Evolutionary conservation across 1,140 invertebrate genomes (phyloP).

Genomic region (Battus philenor): DNA sequence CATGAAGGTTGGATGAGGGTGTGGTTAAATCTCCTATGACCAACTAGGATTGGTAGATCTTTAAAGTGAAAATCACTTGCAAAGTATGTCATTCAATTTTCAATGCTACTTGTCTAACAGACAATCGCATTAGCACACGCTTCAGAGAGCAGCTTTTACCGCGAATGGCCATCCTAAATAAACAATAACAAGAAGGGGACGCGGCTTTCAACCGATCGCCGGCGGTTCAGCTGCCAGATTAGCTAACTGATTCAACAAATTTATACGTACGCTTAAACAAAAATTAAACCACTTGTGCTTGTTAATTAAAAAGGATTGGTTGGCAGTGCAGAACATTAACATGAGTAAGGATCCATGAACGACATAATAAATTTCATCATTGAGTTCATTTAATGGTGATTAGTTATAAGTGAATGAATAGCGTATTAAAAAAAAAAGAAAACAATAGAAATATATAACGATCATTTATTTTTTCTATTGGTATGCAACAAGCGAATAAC

Average conservation of each 20-base stretch:
- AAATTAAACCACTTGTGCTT: slow-evolving; percentile 5
- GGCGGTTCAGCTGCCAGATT: slow-evolving; percentile 72
- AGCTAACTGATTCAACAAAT: slow-evolving; percentile 50
- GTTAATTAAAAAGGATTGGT: too few species aligned
- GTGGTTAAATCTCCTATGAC: too few species aligned
- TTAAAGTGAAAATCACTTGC: slow-evolving; percentile 6
- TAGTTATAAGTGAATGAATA: too few species aligned
- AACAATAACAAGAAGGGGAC: slow-evolving; percentile 69
- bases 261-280: slow-evolving; percentile 5
- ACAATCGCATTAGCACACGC: slow-evolving; percentile 69
- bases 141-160: slow-evolving; percentile 65
- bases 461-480: too few species aligned
- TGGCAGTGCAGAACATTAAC: too few species aligned
- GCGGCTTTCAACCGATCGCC: slow-evolving; percentile 68
- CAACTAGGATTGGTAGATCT: slow-evolving; percentile 2
- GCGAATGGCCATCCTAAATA: slow-evolving; percentile 70
- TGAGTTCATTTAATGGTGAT: too few species aligned
- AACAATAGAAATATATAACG: too few species aligned
- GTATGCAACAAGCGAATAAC: too few species aligned
- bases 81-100: slow-evolving; percentile 19
- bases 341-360: too few species aligned
- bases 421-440: too few species aligned
- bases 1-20: too few species aligned
- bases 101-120: slow-evolving; percentile 40
- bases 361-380: too few species aligned